Evolutionary conservation across 1,140 invertebrate genomes (phyloP).

Genomic region (Camponotus floridanus): DNA sequence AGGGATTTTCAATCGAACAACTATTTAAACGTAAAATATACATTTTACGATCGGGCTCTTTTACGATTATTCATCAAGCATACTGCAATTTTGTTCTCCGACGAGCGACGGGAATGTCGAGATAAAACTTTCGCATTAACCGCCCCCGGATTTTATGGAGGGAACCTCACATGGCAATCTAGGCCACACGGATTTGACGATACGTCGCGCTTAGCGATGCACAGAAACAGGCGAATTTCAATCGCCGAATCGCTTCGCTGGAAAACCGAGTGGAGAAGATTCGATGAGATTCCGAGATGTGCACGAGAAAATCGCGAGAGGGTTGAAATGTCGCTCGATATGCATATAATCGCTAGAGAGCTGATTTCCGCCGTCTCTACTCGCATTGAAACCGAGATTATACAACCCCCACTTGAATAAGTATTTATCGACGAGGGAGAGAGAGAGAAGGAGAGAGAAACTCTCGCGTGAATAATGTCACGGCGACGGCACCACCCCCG

Average conservation of each 20-base stretch:
- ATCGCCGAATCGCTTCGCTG: background rate
- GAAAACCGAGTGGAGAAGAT: background rate
- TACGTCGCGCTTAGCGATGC: background rate
- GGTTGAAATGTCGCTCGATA: background rate
- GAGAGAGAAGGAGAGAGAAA: background rate
- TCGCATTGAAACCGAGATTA: constrained; percentile 30
- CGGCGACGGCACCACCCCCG: constrained; percentile 32
- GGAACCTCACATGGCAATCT: background rate
- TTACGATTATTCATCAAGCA: background rate
- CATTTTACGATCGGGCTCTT: background rate
- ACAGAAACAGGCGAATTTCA: background rate
- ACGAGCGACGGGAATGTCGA: background rate
- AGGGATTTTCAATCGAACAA: background rate
- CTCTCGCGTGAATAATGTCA: constrained; percentile 42
- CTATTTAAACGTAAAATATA: background rate
- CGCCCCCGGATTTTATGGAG: background rate
- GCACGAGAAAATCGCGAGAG: background rate
- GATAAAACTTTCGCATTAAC: background rate
- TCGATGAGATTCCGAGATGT: background rate
- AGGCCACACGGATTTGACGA: background rate
- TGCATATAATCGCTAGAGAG: background rate
- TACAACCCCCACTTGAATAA: background rate
- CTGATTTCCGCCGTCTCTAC: constrained; percentile 13
- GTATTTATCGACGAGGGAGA: constrained; percentile 24
- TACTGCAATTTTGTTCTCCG: background rate